Base-by-base conservation (phyloP, 2,797 vertebrate species). In the Gila robusta region DNA sequence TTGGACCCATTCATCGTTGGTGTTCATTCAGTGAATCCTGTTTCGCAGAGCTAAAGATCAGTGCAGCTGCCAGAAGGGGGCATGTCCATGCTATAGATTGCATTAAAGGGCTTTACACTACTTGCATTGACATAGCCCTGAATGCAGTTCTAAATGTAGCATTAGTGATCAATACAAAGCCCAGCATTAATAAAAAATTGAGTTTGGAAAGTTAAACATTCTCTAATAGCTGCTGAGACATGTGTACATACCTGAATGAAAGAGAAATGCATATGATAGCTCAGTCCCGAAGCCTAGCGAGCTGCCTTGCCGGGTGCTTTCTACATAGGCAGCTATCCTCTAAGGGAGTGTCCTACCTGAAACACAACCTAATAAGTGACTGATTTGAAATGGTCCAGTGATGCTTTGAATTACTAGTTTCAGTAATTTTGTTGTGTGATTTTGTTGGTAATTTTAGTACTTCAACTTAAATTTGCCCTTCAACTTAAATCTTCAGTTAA, bases 31-130 rank as follows among this genome's bases (percentile, higher is more conserved):
- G 37, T 71, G 52, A 84, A 79, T 56, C 35, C 74, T 56, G 35
- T 74, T 73, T 74, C 54, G 74, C 26, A 16, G 39, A 83, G 54
- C 39, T 64, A n/a, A 44, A 74, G 47, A 41, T 70, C 47, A 70
- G 26, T 19, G 37, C 26, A 47, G 83, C 76, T 71, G 74, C 52
- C 76, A 79, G 49, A 85, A 37, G 76, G 66, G 64, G 64, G 64
- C 49, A 54, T 69, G 49, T 17, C 37, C 19, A 44, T 59, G 7
- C 66, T 62, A 59, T 82, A 41, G 32, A 71, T 71, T 94, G 92
- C 89, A 92, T 94, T 92, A 92, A 86, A 90, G 88, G 44, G 80
- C 74, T 85, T 54, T 39, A 88, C 87, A 89, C 90, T 90, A 88
- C 74, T 87, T 72, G 82, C 70, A 78, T 5, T 69, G 90, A 77